Evolutionary conservation across 2,113 vertebrate genomes (phyloP), one percentile per base, ranked within the genome.

Genomic region (Clupea harengus): DNA sequence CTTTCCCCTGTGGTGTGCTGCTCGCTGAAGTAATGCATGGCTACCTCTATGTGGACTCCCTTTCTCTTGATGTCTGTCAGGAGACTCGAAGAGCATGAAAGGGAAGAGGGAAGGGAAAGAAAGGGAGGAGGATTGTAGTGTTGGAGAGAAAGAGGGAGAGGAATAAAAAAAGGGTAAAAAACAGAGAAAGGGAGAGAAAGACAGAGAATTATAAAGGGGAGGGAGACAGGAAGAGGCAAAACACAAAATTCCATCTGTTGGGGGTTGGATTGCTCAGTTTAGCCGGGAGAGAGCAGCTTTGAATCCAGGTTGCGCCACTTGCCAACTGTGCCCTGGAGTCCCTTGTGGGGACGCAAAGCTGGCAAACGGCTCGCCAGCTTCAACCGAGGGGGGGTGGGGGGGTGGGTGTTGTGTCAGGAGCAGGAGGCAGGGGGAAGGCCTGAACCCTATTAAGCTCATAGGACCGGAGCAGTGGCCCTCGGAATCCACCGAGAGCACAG

Each of bases 211-310:
- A 85, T 86, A 57, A 87, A 83, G 88, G 88, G 84, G 90, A 88
- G 90, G 44, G 50, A 91, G 87, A 88, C 90, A 88, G 90, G 88
- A 81, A 60, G 2, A 45, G 83, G 18, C 49, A 91, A 87, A 89
- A 92, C 92, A 91, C 89, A 93, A 87, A 94, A 93, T 94, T 95
- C 95, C 94, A 95, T 95, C 94, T 95, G 94, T 91, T 93, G 92
- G 93, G 89, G 88, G 90, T 94, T 93, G 93, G 92, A 92, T 88
- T 88, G 92, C 92, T 94, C 81, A 85, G 91, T 93, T 94, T 93
- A 90, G 91, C 93, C 93, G 92, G 88, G 90, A 93, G 93, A 94
- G 93, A 93, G 89, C 89, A 91, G 93, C 93, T 93, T 94, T 95
- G 93, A 93, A 93, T 93, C 93, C 91, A 94, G 92, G 93, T 93